Evolutionary conservation across 92 coral and sea anemone genomes (phyloP).

Genomic region (Epizoanthus stellaris): DNA sequence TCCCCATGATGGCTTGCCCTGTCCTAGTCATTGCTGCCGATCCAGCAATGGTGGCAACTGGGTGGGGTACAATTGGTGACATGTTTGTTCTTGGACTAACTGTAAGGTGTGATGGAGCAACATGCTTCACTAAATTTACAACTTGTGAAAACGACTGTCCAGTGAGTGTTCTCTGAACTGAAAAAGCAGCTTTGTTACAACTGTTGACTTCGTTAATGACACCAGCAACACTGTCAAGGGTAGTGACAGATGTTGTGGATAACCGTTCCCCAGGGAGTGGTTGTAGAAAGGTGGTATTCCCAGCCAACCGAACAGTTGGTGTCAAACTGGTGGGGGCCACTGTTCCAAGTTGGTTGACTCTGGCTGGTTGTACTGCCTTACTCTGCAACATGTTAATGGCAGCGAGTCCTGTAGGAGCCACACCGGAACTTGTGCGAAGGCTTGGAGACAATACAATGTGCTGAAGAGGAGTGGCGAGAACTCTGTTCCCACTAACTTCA

Average conservation of each 20-base stretch:
- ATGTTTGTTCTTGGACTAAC: too few species aligned
- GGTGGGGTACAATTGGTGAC: neutral
- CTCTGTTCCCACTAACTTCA: neutral
- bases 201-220: neutral
- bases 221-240: neutral
- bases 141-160: neutral
- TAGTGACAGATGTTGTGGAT: too few species aligned
- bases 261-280: too few species aligned
- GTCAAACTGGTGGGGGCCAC: neutral
- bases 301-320: neutral
- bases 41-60: neutral
- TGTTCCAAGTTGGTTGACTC: neutral
- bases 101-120: neutral
- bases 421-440: neutral
- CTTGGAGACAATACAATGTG: neutral
- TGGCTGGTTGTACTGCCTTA: neutral
- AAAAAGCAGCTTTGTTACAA: neutral
- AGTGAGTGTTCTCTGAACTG: neutral
- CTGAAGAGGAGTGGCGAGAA: neutral
- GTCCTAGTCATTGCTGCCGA: neutral
- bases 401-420: neutral
- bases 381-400: neutral
- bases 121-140: neutral
- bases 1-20: slow-evolving; percentile 10
- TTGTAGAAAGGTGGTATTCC: neutral